Percentiles rank a stretch among this genome's conserved stretches.
Evolutionary conservation across 2,888 invertebrate genomes (phyloP).

Genomic region (Lottia gigantea): DNA sequence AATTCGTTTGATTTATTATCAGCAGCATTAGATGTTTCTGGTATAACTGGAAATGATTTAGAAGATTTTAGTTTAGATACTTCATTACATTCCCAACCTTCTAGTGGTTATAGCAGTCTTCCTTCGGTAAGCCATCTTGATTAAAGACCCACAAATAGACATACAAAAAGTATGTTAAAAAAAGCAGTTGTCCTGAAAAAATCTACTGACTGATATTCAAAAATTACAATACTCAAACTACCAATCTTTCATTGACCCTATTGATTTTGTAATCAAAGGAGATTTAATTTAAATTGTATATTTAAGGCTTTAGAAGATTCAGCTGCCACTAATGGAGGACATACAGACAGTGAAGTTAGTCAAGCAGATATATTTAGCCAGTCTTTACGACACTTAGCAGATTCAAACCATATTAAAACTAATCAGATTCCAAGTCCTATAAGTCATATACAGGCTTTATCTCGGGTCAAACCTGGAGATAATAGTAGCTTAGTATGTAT

Average conservation of each 20-base stretch:
- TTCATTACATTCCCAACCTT: constrained; percentile 16
- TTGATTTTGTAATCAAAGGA: too few species aligned
- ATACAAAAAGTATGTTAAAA: too few species aligned
- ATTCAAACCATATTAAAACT: constrained; percentile 16
- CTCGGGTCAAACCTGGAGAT: neutral
- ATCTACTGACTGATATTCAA: too few species aligned
- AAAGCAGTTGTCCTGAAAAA: too few species aligned
- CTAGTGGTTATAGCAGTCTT: constrained; percentile 20
- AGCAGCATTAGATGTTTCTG: constrained; percentile 59
- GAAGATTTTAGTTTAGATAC: constrained; percentile 30
- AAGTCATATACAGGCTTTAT: neutral
- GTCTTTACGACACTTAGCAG: constrained; percentile 21
- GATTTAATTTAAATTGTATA: too few species aligned
- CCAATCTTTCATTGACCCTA: too few species aligned
- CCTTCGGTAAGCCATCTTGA: constrained; percentile 18
- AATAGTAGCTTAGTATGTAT: neutral
- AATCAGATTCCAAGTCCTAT: constrained; percentile 5
- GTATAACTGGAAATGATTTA: constrained; percentile 55
- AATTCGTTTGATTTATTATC: constrained; percentile 53
- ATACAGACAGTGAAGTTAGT: constrained; percentile 14
- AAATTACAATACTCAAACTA: too few species aligned
- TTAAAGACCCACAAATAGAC: too few species aligned
- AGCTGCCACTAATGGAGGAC: constrained; percentile 8
- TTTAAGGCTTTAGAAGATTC: constrained; percentile 12
- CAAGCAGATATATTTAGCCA: constrained; percentile 27